These are phyloP conservation scores for Chloromyia formosa DNA, from an alignment of 2,888 invertebrate species.

Conservation along the genomic window DNA sequence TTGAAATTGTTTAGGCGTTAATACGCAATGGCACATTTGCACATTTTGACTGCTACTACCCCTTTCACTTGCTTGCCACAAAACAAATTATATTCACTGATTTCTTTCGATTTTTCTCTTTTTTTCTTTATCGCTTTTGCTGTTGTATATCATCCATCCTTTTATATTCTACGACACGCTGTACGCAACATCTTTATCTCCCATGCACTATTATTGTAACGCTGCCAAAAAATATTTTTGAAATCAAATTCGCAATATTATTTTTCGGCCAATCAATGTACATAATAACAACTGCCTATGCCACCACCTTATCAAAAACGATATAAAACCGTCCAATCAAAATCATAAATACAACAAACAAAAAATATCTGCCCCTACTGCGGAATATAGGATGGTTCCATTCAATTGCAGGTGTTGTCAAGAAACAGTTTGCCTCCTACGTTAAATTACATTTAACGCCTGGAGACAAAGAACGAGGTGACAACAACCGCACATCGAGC, in stretches of 20 bases:
- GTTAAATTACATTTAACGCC: constrained; percentile 79
- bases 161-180: constrained; percentile 31
- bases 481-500: constrained; percentile 45
- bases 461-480: constrained; percentile 57
- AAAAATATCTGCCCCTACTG: constrained; percentile 27
- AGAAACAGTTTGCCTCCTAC: constrained; percentile 84
- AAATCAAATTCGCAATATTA: constrained; percentile 12
- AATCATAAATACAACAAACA: constrained; percentile 31
- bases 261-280: constrained; percentile 30
- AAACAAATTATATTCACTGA: constrained; percentile 34
- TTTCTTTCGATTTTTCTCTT: constrained; percentile 36
- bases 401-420: constrained; percentile 75
- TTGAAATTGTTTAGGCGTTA: too few species aligned
- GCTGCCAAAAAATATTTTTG: not conserved
- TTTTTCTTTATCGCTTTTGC: constrained; percentile 43
- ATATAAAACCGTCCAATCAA: not conserved
- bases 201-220: not conserved
- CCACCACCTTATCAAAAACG: too few species aligned
- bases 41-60: not conserved
- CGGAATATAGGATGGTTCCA: constrained; percentile 69
- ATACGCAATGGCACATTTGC: not conserved
- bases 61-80: constrained; percentile 20
- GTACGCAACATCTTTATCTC: constrained; percentile 20
- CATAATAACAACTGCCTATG: not conserved
- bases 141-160: constrained; percentile 39